Conservation (phyloP, 2,888 invertebrate species). For the Camptogramma bilineatum region DNA sequence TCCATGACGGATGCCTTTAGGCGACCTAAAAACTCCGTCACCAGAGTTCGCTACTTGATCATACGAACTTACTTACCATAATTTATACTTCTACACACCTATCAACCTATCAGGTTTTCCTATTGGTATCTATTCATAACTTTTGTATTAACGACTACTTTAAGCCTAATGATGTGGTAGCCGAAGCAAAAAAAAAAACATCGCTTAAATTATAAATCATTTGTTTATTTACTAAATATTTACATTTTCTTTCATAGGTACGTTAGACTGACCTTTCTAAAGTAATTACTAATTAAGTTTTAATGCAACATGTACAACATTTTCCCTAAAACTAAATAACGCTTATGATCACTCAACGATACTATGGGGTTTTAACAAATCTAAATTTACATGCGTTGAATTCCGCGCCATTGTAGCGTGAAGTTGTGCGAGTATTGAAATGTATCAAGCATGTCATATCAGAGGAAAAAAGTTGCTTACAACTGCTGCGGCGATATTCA, state of each 20-base stretch:
- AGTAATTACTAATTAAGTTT: constrained; percentile 38
- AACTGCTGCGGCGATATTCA: no score
- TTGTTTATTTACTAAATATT: constrained; percentile 69
- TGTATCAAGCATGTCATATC: not conserved
- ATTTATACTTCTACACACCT: no score
- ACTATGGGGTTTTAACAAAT: constrained; percentile 12
- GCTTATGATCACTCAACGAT: constrained; percentile 61
- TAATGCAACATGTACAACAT: constrained; percentile 73
- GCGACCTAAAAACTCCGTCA: no score
- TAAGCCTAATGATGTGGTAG: not conserved
- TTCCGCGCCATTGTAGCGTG: not conserved
- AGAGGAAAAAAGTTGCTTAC: no score
- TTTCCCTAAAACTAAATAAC: constrained; percentile 82
- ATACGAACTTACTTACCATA: no score
- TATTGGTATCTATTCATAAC: no score
- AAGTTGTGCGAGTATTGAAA: not conserved
- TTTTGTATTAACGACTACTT: no score
- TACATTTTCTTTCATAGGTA: constrained; percentile 60
- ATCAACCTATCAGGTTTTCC: no score
- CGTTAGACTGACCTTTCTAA: constrained; percentile 35
- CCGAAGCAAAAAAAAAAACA: constrained; percentile 50
- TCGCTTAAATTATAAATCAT: constrained; percentile 66
- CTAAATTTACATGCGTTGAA: not conserved
- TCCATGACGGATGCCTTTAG: no score
- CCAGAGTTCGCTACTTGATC: no score